phyloP scores from a whole-genome alignment of 2,888 invertebrate species.

The Microdon myrmicae region DNA sequence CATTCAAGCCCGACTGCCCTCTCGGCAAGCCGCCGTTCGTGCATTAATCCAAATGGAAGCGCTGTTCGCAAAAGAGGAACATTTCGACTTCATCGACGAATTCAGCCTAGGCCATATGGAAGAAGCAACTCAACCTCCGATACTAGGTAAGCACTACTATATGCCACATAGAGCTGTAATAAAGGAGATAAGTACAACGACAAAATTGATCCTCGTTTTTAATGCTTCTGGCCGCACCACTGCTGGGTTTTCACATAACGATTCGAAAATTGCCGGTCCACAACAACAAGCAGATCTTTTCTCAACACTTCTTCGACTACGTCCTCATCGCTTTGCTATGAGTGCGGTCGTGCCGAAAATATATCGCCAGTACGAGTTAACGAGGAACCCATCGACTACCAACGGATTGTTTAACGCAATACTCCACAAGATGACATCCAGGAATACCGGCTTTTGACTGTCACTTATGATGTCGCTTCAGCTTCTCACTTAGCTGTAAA shows the following conservation, averaged over 20 bases:
- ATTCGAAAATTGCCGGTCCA: neutral
- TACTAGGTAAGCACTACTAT: constrained; percentile 8
- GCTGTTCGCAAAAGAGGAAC: constrained; percentile 1
- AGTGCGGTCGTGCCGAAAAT: constrained; percentile 5
- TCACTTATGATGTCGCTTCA: constrained; percentile 5
- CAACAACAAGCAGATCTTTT: neutral
- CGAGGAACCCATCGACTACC: neutral
- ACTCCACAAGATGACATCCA: neutral
- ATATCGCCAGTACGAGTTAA: constrained; percentile 6
- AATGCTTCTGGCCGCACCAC: constrained; percentile 14
- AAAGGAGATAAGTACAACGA: constrained; percentile 19
- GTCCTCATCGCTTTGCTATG: neutral
- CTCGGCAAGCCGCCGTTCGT: constrained; percentile 7
- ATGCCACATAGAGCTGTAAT: constrained; percentile 17
- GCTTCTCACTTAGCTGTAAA: constrained; percentile 5
- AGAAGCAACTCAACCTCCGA: constrained; percentile 8
- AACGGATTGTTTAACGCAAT: constrained; percentile 5
- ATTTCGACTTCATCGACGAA: constrained; percentile 11
- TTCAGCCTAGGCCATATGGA: constrained; percentile 19
- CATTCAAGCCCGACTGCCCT: constrained; percentile 1
- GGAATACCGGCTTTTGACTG: neutral
- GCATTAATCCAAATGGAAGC: constrained; percentile 2
- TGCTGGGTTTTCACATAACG: neutral
- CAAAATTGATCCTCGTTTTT: constrained; percentile 25
- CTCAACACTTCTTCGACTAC: neutral